These are phyloP conservation scores for Hystrix brachyura DNA, from an alignment of 2,113 vertebrate species.

Conservation along the genomic window DNA sequence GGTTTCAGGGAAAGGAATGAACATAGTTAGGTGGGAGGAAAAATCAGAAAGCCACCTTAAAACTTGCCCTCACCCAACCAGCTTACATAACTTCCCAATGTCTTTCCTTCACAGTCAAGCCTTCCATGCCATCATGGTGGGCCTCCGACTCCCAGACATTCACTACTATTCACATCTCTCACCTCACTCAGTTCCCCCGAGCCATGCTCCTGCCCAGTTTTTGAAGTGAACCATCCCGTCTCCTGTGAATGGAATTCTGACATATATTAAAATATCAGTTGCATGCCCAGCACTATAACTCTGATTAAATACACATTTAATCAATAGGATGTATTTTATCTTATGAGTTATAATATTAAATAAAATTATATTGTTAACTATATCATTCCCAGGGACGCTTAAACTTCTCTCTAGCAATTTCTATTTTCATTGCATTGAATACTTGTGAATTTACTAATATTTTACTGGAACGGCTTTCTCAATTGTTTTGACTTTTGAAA, in stretches of 20 bases:
- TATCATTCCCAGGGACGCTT: not conserved
- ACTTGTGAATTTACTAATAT: not conserved
- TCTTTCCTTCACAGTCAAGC: not conserved
- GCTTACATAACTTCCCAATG: not conserved
- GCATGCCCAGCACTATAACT: not conserved
- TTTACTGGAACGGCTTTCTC: not conserved
- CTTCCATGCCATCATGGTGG: not conserved
- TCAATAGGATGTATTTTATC: not conserved
- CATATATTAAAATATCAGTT: not conserved
- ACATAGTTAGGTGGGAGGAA: not conserved
- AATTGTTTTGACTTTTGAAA: slow-evolving; percentile 34
- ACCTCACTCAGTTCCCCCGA: not conserved
- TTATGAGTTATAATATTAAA: not conserved
- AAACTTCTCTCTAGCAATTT: not conserved
- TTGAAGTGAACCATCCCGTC: not conserved
- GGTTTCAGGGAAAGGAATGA: not conserved
- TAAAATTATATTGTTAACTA: not conserved
- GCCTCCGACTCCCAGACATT: not conserved
- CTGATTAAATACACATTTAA: not conserved
- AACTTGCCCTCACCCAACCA: not conserved
- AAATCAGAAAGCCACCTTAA: slow-evolving; percentile 4
- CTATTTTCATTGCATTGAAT: slow-evolving; percentile 5
- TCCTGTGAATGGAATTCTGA: not conserved
- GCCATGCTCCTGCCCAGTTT: not conserved
- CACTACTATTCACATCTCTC: not conserved